A percentile compares a stretch with the other conserved stretches of the same genome.
Evolutionary conservation across 64 coral and sea anemone genomes (phyloP).

Genomic region (Exaiptasia diaphana): DNA sequence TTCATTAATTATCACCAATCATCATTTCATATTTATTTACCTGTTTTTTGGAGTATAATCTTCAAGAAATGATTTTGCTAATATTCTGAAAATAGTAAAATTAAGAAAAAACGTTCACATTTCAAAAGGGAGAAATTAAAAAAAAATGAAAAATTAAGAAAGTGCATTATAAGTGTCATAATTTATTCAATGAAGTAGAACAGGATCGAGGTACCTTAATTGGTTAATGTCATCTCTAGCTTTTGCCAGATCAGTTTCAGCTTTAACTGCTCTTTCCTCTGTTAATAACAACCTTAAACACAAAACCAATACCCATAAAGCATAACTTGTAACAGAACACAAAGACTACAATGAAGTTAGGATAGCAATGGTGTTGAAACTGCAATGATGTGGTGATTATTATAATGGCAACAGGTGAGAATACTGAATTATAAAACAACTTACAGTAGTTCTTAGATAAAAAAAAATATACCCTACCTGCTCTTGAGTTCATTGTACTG

Average conservation of each 20-base stretch:
- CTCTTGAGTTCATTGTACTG: too few species aligned
- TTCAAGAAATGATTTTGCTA: conserved; percentile 1
- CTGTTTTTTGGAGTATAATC: not conserved
- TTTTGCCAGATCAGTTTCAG: conserved; percentile 49
- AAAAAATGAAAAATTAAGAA: not conserved
- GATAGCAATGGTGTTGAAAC: too few species aligned
- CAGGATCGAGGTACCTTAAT: conserved; percentile 14
- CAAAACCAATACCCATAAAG: too few species aligned
- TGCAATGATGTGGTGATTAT: too few species aligned
- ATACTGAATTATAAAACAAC: too few species aligned
- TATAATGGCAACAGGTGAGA: too few species aligned
- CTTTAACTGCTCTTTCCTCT: conserved; percentile 26
- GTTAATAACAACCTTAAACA: conserved; percentile 19
- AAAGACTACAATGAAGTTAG: too few species aligned
- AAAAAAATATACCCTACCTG: too few species aligned
- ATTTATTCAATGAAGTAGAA: not conserved
- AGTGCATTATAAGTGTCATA: not conserved
- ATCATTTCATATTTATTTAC: too few species aligned
- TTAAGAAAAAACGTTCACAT: not conserved
- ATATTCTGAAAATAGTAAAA: not conserved
- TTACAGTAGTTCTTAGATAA: too few species aligned
- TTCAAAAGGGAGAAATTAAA: not conserved
- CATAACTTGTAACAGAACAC: too few species aligned
- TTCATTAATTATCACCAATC: too few species aligned
- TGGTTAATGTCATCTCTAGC: conserved; percentile 39